These are phyloP conservation scores for Muntiacus reevesi DNA, from an alignment of 2,113 vertebrate genomes.

Conservation along the genomic window DNA sequence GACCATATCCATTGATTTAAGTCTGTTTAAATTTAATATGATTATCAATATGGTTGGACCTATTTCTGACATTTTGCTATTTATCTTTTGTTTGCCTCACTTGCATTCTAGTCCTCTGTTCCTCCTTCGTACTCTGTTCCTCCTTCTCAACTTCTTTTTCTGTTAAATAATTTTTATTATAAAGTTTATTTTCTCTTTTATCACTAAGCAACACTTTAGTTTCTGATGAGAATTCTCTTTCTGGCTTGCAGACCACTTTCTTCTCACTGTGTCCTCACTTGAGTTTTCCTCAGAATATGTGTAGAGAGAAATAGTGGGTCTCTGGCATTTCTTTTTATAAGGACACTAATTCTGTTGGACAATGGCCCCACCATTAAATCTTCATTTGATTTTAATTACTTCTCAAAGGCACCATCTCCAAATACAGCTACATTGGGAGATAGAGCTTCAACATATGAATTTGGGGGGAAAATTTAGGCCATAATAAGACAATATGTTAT, in stretches of 20 bases:
- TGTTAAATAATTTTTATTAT: background rate
- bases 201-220: background rate
- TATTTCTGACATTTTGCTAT: background rate
- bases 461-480: background rate
- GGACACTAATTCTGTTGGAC: background rate
- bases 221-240: background rate
- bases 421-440: background rate
- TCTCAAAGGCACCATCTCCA: background rate
- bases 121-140: background rate
- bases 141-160: background rate
- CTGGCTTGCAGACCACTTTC: background rate
- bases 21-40: background rate
- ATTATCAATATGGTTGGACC: background rate
- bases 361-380: background rate
- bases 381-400: background rate
- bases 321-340: background rate
- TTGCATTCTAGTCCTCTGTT: background rate
- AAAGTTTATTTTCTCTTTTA: background rate
- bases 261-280: background rate
- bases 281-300: background rate
- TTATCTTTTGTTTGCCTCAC: background rate
- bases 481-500: background rate
- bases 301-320: background rate
- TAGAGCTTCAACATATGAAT: background rate
- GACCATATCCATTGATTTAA: background rate